Percentiles rank a stretch among this genome's conserved stretches.
phyloP scores from a whole-genome alignment of 2,797 vertebrate species.

The Cheirogaleus major region DNA sequence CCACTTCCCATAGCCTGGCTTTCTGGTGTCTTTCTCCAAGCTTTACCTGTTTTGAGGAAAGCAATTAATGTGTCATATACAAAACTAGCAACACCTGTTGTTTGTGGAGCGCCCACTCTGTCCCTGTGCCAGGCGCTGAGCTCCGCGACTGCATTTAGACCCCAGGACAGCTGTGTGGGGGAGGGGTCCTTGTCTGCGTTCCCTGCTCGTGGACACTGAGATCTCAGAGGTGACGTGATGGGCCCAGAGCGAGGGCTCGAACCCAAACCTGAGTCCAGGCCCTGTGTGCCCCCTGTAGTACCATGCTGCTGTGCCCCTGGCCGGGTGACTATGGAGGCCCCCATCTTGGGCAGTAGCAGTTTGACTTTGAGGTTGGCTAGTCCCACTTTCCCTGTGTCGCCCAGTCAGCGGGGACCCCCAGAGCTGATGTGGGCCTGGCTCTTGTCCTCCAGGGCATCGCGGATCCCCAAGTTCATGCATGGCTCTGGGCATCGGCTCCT shows the following conservation, averaged over 20 bases:
- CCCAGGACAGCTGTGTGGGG: rapidly evolving
- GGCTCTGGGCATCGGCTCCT: neutral
- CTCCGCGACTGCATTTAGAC: neutral
- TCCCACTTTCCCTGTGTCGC: neutral
- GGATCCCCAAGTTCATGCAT: rapidly evolving
- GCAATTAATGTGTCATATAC: neutral
- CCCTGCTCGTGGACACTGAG: neutral
- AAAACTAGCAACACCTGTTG: rapidly evolving
- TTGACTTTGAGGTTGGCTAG: neutral
- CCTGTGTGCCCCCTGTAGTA: rapidly evolving
- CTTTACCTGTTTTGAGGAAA: neutral
- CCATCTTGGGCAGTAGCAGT: neutral
- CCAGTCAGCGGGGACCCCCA: rapidly evolving
- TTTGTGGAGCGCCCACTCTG: neutral
- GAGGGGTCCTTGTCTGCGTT: rapidly evolving
- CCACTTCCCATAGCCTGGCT: rapidly evolving
- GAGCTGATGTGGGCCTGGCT: neutral
- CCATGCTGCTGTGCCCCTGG: rapidly evolving
- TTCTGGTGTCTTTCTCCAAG: neutral
- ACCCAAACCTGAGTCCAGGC: neutral
- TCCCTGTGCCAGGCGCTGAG: neutral
- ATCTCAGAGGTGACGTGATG: neutral
- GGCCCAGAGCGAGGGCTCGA: rapidly evolving
- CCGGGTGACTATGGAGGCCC: neutral
- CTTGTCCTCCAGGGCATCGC: rapidly evolving